Percentiles rank a stretch among this genome's conserved stretches.
These are phyloP conservation scores for Vulpes ferrilata DNA, from an alignment of 2,113 vertebrate genomes.

Conservation along the genomic window DNA sequence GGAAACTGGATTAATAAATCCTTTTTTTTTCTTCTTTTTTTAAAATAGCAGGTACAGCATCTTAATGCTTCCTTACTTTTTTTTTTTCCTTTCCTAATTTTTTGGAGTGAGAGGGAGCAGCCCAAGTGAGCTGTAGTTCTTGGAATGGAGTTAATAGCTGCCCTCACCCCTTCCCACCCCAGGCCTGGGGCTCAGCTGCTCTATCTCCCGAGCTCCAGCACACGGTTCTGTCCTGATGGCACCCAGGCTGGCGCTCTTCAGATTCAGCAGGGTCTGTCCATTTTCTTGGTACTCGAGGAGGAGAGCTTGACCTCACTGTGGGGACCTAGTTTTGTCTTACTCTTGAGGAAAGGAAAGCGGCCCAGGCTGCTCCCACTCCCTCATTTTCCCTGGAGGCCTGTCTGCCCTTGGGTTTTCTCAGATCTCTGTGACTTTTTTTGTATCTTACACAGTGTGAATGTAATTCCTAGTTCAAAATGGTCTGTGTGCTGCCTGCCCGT, in stretches of 20 bases:
- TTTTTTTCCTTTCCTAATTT: background rate
- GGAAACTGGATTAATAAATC: slow-evolving; percentile 57
- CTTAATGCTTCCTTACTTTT: background rate
- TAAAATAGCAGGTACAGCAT: background rate
- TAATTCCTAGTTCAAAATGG: background rate
- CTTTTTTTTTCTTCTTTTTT: background rate
- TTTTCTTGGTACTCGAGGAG: background rate
- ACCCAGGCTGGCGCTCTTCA: background rate
- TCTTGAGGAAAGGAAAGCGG: background rate
- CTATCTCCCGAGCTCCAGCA: too few species aligned
- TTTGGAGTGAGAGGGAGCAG: background rate
- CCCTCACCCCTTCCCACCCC: too few species aligned
- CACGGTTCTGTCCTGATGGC: background rate
- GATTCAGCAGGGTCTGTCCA: background rate
- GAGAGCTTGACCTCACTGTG: background rate
- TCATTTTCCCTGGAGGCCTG: too few species aligned
- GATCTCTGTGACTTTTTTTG: background rate
- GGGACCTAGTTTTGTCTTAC: background rate
- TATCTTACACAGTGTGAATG: background rate
- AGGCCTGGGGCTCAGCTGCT: background rate
- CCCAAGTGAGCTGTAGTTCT: background rate
- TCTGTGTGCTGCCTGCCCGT: background rate
- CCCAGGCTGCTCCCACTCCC: rapidly evolving
- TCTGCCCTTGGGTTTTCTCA: background rate
- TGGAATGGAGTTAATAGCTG: background rate